These are phyloP conservation scores for Aquatica leii DNA, from an alignment of 2,888 invertebrate species.

Conservation along the genomic window DNA sequence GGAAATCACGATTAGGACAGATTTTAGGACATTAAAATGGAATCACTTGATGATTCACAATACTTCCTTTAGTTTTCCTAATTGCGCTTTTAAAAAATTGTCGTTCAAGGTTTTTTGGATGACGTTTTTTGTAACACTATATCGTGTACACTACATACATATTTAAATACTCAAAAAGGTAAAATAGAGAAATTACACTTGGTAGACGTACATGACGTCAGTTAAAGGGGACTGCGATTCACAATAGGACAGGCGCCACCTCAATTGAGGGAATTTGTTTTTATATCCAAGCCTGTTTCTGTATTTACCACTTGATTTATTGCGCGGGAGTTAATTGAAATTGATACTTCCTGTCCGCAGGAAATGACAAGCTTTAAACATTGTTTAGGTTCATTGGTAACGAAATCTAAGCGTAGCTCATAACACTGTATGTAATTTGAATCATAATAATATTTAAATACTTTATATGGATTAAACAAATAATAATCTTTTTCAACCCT, in stretches of 20 bases:
- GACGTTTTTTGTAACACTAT: too few relatives aligned
- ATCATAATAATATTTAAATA: not conserved
- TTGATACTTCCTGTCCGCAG: conserved; percentile 57
- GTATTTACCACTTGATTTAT: conserved; percentile 61
- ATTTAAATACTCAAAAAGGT: conserved; percentile 9
- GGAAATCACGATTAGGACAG: conserved; percentile 36
- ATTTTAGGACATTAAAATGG: conserved; percentile 32
- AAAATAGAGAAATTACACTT: conserved; percentile 22
- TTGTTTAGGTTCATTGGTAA: conserved; percentile 21
- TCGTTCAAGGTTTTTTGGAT: too few relatives aligned
- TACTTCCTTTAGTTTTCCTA: conserved; percentile 5
- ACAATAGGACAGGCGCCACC: conserved; percentile 59
- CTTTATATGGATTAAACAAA: not conserved
- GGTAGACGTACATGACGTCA: conserved; percentile 47
- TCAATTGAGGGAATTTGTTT: conserved; percentile 59
- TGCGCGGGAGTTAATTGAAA: conserved; percentile 59
- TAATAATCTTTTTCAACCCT: conserved; percentile 2
- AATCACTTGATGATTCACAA: conserved; percentile 29
- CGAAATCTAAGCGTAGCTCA: conserved; percentile 4
- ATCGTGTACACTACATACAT: not conserved
- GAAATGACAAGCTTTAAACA: conserved; percentile 34
- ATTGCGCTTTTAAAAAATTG: not conserved
- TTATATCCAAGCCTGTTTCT: conserved; percentile 57
- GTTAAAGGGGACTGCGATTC: conserved; percentile 48
- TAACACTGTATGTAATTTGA: not conserved